Base-by-base conservation (phyloP, 2,888 invertebrate species). In the Phyto melanocephala region DNA sequence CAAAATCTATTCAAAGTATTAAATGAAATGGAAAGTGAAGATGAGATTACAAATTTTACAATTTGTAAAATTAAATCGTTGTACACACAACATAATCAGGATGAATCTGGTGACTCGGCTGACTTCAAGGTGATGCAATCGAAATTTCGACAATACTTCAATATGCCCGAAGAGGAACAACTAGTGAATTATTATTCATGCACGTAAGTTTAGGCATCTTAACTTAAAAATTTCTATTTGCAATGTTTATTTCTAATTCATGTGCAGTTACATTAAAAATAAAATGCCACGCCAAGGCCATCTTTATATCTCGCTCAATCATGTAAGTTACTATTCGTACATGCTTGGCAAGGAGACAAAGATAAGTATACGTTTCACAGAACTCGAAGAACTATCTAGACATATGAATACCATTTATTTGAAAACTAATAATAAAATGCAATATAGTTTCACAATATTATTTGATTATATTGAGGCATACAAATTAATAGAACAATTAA, bases 61-160 rank as follows among this genome's bases (percentile, higher is more conserved):
- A 94, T 95, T 86, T 98, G 98, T 89, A 99, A 99, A 93, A 96
- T 99, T 84, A 96, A 98, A 90, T 98, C 98, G n/a, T 93, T 99
- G 70, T 94, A 97, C 86, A 97, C 97, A 17, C 96, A 94, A 91
- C 93, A 93, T 85, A 89, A 89, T 79, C 88, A 88, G 80, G 90
- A 90, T 68, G 90, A 89, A 58, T 86, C 87, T 11, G 88, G 89
- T 2, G 91, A 91, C 85, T 87, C 91, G 28, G 88, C 89, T 11
- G 88, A 89, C 86, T 90, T 92, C 92, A 85, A 92, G 95, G 98
- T 98, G 93, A 96, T 96, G 91, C 97, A 97, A 87, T 95, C 96
- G 47, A 93, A 95, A 85, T 99, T 98, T 90, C 95, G 95, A 87
- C 94, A 96, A 89, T 92, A 96, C 86, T 99, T 99, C 91, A 95